Conservation (phyloP, 2,888 invertebrate genomes). For the Caenorhabditis macrosperma region DNA sequence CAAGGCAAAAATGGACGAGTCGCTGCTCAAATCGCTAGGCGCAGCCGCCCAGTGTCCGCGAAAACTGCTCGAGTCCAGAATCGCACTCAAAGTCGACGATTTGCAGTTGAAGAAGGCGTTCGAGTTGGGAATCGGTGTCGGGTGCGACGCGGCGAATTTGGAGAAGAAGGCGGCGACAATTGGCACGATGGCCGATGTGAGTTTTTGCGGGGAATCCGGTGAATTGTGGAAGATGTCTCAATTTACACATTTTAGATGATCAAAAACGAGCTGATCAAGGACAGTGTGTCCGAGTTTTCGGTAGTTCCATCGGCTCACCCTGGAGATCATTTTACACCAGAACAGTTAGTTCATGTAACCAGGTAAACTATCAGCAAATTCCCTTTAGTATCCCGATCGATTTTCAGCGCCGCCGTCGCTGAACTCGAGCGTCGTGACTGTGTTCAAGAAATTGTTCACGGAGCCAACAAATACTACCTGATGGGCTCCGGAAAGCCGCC, state of each 20-base stretch:
- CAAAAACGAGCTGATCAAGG: constrained; percentile 70
- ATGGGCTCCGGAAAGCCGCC: constrained; percentile 74
- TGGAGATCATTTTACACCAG: constrained; percentile 77
- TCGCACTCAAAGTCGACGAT: constrained; percentile 64
- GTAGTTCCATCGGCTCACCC: constrained; percentile 77
- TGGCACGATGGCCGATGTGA: constrained; percentile 62
- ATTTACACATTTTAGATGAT: constrained; percentile 66
- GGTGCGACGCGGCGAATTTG: constrained; percentile 45
- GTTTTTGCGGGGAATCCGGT: constrained; percentile 6
- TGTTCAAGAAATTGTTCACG: constrained; percentile 48
- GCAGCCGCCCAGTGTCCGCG: constrained; percentile 35
- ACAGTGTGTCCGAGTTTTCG: constrained; percentile 75
- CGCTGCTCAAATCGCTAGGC: constrained; percentile 67
- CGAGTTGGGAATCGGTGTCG: constrained; percentile 74
- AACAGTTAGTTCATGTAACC: constrained; percentile 69
- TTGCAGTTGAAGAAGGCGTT: constrained; percentile 68
- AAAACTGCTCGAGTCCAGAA: constrained; percentile 46
- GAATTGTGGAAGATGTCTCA: not conserved
- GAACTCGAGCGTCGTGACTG: constrained; percentile 59
- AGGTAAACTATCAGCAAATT: constrained; percentile 19
- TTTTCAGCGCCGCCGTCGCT: constrained; percentile 60
- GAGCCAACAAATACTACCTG: constrained; percentile 49
- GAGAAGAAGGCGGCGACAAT: constrained; percentile 59
- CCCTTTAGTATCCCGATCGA: no score
- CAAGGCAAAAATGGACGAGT: constrained; percentile 72